Evolutionary conservation across 2,888 invertebrate genomes (phyloP), one percentile per base, ranked within the genome.

Genomic region (Dendrolimus houi): DNA sequence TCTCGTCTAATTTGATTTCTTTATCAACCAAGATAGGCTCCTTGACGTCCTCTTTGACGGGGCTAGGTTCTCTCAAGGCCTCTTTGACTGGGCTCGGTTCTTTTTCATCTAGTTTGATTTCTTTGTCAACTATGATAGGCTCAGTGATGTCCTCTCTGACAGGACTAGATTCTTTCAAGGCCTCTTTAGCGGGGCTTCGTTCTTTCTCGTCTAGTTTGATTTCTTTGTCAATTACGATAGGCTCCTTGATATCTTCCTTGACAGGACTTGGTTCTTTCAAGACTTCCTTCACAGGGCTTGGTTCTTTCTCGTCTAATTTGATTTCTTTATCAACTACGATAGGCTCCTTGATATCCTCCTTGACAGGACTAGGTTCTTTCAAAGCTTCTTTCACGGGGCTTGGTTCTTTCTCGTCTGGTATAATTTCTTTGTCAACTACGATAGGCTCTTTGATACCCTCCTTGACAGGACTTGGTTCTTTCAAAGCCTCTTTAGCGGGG

Each of bases 111-210:
- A 10, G 47, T 47, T 47, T 47, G 3, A 47, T 47, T 10, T 2
- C 47, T 10, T 47, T 47, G 47, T 47, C 47, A 1, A 47, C 47
- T 1, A 47, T 0, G 10, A 47, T 10, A 2, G 3, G 47, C 13
- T 52, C 54, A 41, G 60, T 59, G 6, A 56, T 56, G 8, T 55
- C 47, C 7, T 17, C 41, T 29, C 52, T 13, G 40, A 40, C 14
- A 52, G 54, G 58, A 14, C 52, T 59, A 14, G 55, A 14, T 0
- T 52, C 55, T 41, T 59, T 61, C 1, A 62, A 61, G 41, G 60
- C 60, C 14, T 47, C 2, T 29, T 55, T 56, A 1, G 55, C 55
- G 0, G 58, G 58, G 7, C 58, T 60, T 1, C 63, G 58, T 47
- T 59, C 52, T 1, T 57, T 58, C 8, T 62, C 61, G 13, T 9